A percentile compares a stretch with the other conserved stretches of the same genome.
phyloP scores from a whole-genome alignment of 2,888 invertebrate genomes.

The Sympetrum striolatum region DNA sequence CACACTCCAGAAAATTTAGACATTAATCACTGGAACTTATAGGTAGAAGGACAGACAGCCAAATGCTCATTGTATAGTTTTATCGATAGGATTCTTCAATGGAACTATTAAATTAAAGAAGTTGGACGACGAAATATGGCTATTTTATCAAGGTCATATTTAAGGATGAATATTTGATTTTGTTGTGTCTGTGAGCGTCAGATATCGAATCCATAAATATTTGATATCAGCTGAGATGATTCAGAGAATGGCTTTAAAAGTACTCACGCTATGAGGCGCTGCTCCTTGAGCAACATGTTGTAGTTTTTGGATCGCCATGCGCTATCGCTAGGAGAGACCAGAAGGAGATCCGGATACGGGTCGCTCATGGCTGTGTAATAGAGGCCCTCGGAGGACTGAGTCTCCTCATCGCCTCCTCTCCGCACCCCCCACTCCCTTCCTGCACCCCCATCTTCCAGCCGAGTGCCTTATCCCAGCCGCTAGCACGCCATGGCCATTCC shows the following conservation, averaged over 20 bases:
- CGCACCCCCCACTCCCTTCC: neutral
- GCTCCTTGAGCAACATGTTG: conserved; percentile 70
- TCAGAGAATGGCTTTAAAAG: neutral
- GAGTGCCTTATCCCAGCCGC: neutral
- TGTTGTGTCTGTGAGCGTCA: too few species aligned
- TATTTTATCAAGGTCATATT: too few species aligned
- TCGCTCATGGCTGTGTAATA: neutral
- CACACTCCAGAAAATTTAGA: too few species aligned
- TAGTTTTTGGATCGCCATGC: conserved; percentile 74
- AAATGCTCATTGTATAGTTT: too few species aligned
- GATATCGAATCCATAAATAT: too few species aligned
- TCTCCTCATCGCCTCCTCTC: neutral
- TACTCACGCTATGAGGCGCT: conserved; percentile 61
- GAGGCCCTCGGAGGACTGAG: neutral
- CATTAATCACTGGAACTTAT: too few species aligned
- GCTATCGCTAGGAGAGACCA: conserved; percentile 73
- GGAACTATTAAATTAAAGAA: too few species aligned
- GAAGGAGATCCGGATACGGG: conserved; percentile 46
- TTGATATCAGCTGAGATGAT: too few species aligned
- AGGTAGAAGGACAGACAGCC: too few species aligned
- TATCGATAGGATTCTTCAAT: too few species aligned
- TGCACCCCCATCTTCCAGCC: neutral
- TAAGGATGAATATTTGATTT: too few species aligned
- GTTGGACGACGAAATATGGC: too few species aligned
- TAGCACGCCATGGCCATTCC: neutral